These are phyloP conservation scores for Trypoxylon attenuatum DNA, from an alignment of 2,888 invertebrate genomes.

Conservation along the genomic window DNA sequence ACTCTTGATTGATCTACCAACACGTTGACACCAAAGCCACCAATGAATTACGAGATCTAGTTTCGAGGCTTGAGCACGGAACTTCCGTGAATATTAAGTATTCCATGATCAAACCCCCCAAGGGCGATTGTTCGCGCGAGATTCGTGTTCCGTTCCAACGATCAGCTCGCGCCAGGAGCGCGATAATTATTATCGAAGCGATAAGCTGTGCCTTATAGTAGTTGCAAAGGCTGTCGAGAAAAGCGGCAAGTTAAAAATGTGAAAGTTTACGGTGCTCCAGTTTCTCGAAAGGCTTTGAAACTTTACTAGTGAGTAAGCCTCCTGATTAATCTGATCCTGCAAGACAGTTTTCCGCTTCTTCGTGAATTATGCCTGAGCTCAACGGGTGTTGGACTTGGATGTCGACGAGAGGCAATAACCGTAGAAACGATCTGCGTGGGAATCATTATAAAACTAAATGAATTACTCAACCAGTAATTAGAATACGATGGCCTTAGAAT, in stretches of 20 bases:
- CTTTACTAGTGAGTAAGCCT: not conserved
- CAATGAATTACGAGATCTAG: conserved; percentile 14
- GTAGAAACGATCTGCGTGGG: conserved; percentile 1
- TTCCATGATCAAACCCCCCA: not conserved
- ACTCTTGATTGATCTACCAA: conserved; percentile 1
- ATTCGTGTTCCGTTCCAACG: not conserved
- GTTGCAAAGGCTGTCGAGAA: not conserved
- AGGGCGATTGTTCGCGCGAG: conserved; percentile 1
- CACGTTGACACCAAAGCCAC: not conserved
- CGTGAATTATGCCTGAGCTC: no score
- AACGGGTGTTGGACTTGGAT: not conserved
- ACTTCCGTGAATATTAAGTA: conserved; percentile 15
- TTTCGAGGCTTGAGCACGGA: conserved; percentile 2
- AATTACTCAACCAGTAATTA: conserved; percentile 11
- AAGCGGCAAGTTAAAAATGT: not conserved
- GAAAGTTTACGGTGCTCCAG: not conserved
- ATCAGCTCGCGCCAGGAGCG: not conserved
- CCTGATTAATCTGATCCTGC: not conserved
- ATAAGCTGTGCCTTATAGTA: not conserved
- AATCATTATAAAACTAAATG: conserved; percentile 10
- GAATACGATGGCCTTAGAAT: conserved; percentile 3
- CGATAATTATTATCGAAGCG: not conserved
- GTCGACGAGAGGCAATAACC: not conserved
- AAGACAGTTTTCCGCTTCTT: not conserved
- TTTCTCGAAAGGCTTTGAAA: not conserved